Evolutionary conservation across 1,140 invertebrate species (phyloP).

Genomic region (Camponotus vicinus): DNA sequence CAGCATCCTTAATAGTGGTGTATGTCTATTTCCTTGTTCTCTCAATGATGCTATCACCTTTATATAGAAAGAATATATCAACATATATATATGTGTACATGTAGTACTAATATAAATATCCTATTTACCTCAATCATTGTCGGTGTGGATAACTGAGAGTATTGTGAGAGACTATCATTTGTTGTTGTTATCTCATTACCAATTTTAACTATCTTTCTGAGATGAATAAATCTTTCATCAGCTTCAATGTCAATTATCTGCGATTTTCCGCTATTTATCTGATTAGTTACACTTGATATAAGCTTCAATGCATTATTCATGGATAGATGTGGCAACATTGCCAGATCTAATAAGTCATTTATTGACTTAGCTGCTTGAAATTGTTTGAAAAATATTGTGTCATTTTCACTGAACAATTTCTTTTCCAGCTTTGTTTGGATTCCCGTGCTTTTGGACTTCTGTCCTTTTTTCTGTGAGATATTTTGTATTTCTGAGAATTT

Average conservation of each 20-base stretch:
- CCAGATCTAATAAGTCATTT: constrained; percentile 36
- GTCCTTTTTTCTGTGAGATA: not conserved
- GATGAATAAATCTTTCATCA: constrained; percentile 40
- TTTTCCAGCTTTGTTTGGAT: not conserved
- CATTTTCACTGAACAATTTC: not conserved
- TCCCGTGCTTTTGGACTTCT: not conserved
- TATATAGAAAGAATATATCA: constrained; percentile 8
- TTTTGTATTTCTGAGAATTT: not conserved
- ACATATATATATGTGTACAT: not conserved
- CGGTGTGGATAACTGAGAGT: constrained; percentile 38
- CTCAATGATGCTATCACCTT: constrained; percentile 36
- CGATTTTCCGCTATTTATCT: constrained; percentile 39
- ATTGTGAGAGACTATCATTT: constrained; percentile 3
- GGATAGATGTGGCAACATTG: constrained; percentile 16
- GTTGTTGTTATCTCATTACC: not conserved
- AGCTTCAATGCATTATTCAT: not conserved
- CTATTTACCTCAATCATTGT: constrained; percentile 45
- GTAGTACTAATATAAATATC: not conserved
- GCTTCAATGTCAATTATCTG: not conserved
- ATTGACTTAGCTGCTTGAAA: constrained; percentile 33
- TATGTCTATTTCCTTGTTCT: constrained; percentile 42
- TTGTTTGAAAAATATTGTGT: constrained; percentile 8
- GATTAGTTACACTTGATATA: constrained; percentile 40
- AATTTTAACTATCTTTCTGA: constrained; percentile 14
- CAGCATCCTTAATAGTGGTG: constrained; percentile 36